Evolutionary conservation across 92 coral and sea anemone genomes (phyloP).

Genomic region (Nematostella vectensis): DNA sequence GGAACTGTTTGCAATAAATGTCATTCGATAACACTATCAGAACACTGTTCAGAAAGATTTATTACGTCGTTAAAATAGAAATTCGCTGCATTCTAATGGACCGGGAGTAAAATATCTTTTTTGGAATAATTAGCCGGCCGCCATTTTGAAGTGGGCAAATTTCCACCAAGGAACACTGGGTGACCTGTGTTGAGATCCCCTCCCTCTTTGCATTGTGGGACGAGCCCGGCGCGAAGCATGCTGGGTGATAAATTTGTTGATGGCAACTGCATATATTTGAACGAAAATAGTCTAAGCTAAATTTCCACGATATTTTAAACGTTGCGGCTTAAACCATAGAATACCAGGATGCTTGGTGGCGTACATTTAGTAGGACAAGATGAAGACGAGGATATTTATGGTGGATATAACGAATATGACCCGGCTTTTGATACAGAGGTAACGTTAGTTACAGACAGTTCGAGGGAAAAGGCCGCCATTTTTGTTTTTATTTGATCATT

Average conservation of each 20-base stretch:
- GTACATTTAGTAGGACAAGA: conserved; percentile 99
- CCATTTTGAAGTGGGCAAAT: too few relatives aligned
- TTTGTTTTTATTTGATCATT: too few relatives aligned
- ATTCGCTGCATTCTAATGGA: too few relatives aligned
- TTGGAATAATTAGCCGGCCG: too few relatives aligned
- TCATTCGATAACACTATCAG: too few relatives aligned
- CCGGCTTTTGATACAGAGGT: conserved; percentile 99
- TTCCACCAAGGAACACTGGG: too few relatives aligned
- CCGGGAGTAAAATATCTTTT: too few relatives aligned
- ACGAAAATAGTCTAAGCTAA: conserved; percentile 1
- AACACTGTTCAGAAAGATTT: too few relatives aligned
- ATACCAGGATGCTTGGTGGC: conserved; percentile 45
- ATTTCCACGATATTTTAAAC: not conserved
- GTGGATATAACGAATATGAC: conserved; percentile 95
- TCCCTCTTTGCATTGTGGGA: conserved; percentile 22
- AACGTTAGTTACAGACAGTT: too few relatives aligned
- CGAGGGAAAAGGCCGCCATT: too few relatives aligned
- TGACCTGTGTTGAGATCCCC: conserved; percentile 64
- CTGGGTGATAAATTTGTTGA: conserved; percentile 62
- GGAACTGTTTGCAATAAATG: too few relatives aligned
- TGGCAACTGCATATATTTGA: conserved; percentile 68
- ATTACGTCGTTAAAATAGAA: too few relatives aligned
- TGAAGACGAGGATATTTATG: conserved; percentile 86
- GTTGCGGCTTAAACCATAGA: not conserved
- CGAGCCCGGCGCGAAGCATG: conserved; percentile 18